Percentiles rank a stretch among this genome's conserved stretches.
Conservation (phyloP, 2,888 invertebrate species). For the Drosophila cyrtoloma region DNA sequence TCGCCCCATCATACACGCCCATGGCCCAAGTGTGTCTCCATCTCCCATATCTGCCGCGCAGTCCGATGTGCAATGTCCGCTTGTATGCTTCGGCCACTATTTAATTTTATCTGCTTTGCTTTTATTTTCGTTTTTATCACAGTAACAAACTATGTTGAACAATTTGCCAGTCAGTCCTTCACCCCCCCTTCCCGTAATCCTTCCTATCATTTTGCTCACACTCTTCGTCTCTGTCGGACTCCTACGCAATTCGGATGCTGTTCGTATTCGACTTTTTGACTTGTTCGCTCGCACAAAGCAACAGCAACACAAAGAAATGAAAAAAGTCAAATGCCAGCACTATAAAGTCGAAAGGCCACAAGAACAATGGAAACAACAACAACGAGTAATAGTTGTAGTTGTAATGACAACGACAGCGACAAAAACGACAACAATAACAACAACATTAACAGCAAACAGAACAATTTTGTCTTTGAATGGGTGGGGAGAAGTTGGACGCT, state of each 20-base stretch:
- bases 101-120: slow-evolving; percentile 73
- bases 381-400: slow-evolving; percentile 41
- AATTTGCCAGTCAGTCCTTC: slow-evolving; percentile 45
- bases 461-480: slow-evolving; percentile 5
- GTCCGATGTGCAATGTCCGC: slow-evolving; percentile 22
- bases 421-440: slow-evolving; percentile 32
- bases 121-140: slow-evolving; percentile 68
- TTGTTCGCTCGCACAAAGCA: slow-evolving; percentile 35
- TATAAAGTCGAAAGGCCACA: slow-evolving; percentile 77
- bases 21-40: slow-evolving; percentile 25
- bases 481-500: neutral
- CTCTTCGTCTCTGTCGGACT: neutral
- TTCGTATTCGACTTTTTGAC: slow-evolving; percentile 45
- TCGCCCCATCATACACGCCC: slow-evolving; percentile 2
- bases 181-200: neutral
- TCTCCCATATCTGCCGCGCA: neutral
- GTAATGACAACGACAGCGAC: slow-evolving; percentile 57
- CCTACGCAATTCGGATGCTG: slow-evolving; percentile 24
- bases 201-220: neutral
- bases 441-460: slow-evolving; percentile 15
- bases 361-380: slow-evolving; percentile 32
- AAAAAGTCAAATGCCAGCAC: slow-evolving; percentile 71
- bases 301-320: slow-evolving; percentile 33
- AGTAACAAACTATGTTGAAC: slow-evolving; percentile 66
- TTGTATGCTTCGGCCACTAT: slow-evolving; percentile 66